Evolutionary conservation across 1,140 invertebrate species (phyloP).

Genomic region (Bombus pyrosoma): DNA sequence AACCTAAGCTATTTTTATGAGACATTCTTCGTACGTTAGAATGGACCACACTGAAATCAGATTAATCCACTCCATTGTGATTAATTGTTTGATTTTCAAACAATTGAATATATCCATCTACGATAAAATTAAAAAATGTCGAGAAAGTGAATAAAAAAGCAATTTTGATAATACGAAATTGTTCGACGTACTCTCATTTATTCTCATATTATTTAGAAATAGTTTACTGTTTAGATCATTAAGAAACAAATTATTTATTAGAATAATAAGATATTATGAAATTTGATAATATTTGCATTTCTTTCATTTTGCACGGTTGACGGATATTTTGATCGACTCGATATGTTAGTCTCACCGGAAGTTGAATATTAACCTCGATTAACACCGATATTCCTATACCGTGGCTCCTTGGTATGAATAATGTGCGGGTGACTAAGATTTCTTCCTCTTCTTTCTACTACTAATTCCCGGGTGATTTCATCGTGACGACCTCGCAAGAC

Average conservation of each 20-base stretch:
- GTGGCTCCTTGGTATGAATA: constrained; percentile 36
- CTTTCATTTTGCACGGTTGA: neutral
- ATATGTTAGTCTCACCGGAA: constrained; percentile 62
- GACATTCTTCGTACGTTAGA: too few relatives aligned
- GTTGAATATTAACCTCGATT: constrained; percentile 72
- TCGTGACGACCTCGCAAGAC: constrained; percentile 36
- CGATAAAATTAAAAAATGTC: neutral
- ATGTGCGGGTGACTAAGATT: constrained; percentile 66
- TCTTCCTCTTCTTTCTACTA: constrained; percentile 57
- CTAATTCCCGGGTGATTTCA: constrained; percentile 55
- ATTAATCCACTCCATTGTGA: neutral
- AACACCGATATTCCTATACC: constrained; percentile 59
- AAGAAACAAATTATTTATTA: too few relatives aligned
- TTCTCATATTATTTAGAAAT: too few relatives aligned
- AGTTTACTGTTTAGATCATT: too few relatives aligned
- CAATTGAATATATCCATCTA: neutral
- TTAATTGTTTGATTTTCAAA: neutral
- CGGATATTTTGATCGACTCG: constrained; percentile 15
- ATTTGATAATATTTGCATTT: neutral
- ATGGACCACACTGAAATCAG: too few relatives aligned
- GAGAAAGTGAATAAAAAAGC: neutral
- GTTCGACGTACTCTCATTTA: too few relatives aligned
- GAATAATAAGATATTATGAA: neutral
- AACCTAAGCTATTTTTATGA: too few relatives aligned
- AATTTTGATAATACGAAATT: too few relatives aligned